Conservation (phyloP, 2,888 invertebrate genomes). For the Parthenolecanium corni region DNA sequence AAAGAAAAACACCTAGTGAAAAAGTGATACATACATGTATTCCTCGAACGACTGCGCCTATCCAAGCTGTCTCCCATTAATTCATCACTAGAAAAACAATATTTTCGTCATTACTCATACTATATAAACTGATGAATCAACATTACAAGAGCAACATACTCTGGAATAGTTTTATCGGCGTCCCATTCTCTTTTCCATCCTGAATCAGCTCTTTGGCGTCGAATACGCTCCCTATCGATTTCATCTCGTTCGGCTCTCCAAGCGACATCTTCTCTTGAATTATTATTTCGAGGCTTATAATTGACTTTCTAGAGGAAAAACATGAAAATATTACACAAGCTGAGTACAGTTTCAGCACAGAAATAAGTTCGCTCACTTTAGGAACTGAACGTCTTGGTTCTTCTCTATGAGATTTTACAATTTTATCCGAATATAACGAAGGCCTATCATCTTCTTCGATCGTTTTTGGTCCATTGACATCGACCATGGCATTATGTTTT, state of each 20-base stretch:
- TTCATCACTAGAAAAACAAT: too few species aligned
- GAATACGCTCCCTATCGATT: constrained; percentile 12
- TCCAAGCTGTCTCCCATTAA: too few species aligned
- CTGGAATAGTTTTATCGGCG: constrained; percentile 7
- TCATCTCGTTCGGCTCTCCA: constrained; percentile 13
- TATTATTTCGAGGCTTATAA: not conserved
- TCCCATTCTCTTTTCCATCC: constrained; percentile 23
- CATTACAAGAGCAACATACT: too few species aligned
- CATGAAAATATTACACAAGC: too few species aligned
- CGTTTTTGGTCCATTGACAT: not conserved
- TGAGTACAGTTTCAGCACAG: too few species aligned
- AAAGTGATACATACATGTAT: too few species aligned
- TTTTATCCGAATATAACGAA: constrained; percentile 4
- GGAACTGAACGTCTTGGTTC: not conserved
- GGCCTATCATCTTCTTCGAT: not conserved
- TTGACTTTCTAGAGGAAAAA: not conserved
- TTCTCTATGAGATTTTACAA: not conserved
- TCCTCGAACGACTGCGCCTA: too few species aligned
- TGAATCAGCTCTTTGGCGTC: constrained; percentile 15
- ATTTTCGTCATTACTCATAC: too few species aligned
- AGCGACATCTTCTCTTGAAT: not conserved
- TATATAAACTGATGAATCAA: too few species aligned
- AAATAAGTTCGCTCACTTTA: not conserved
- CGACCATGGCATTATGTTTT: constrained; percentile 4
- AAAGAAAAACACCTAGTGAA: too few species aligned